Base-by-base conservation (phyloP, 2,113 vertebrate species). In the Indri indri region DNA sequence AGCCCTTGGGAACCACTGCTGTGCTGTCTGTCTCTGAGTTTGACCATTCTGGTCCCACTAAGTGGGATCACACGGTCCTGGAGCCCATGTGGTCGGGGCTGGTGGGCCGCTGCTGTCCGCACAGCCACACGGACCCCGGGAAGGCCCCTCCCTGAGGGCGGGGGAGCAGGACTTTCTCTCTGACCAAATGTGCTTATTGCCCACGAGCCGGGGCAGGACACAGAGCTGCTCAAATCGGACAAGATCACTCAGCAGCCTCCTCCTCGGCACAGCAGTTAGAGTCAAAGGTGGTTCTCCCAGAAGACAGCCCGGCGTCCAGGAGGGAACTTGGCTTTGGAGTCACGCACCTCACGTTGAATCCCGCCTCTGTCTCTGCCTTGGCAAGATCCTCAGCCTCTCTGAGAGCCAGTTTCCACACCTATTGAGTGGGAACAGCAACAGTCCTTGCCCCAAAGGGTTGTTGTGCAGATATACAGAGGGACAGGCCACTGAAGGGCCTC, bases 401-500 rank as follows among this genome's bases (percentile, higher is more conserved):
- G 18, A 52, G n/a, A 18, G 77, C 68, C 57, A 23, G 37, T 82
- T 71, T 73, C 52, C 74, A 18, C 6, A 30, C 34, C 61, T n/a
- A 1, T 37, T 13, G 9, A 17, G 11, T 61, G 40, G 79, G 45
- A 88, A 14, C 42, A 37, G 17, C 18, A 16, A 1, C 2, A 17
- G 42, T 30, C 34, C 59, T n/a, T 63, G 11, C 42, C 32, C 52
- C 22, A 7, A 2, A 1, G 16, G 16, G 8, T 57, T 9, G 25
- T 7, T 7, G 18, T 32, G n/a, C 16, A 10, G 14, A 18, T 0
- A 18, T 0, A 22, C 66, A 20, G 66, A 4, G 27, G 0, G 0
- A 47, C 0, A 54, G 1, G 18, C 7, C 4, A 0, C 0, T 2
- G n/a, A 45, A 42, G 50, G 54, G 34, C 79, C 3, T 0, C 0